Conservation (phyloP, 2,113 vertebrate genomes). For the Melanerpes formicivorus region DNA sequence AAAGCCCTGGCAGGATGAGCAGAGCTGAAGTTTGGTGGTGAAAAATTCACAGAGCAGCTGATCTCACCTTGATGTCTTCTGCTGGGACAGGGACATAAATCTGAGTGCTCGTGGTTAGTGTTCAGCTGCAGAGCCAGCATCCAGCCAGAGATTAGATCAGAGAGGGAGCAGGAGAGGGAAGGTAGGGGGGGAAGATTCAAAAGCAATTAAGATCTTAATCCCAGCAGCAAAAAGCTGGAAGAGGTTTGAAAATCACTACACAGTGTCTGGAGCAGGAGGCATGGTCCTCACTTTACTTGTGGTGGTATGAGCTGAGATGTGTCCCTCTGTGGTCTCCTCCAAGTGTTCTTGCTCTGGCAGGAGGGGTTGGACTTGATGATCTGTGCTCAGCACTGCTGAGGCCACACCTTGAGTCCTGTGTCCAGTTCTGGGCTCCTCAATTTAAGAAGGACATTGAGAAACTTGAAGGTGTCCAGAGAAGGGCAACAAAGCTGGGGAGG, state of each 20-base stretch:
- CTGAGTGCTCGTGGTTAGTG: background rate
- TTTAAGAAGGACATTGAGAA: no score
- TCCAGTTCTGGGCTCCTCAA: no score
- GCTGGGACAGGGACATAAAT: background rate
- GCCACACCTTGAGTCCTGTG: no score
- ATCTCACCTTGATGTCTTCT: background rate
- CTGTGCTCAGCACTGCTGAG: no score
- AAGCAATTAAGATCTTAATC: background rate
- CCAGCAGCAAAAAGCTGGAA: background rate
- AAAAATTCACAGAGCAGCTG: background rate
- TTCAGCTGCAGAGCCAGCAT: background rate
- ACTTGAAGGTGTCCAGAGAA: no score
- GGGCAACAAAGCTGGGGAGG: no score
- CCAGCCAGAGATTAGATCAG: background rate
- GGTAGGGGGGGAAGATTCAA: background rate
- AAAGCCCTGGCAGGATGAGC: background rate
- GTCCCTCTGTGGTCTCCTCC: no score
- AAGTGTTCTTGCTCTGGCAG: no score
- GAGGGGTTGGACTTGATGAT: no score
- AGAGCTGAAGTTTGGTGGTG: background rate
- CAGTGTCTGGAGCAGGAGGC: accelerated
- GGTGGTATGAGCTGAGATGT: background rate
- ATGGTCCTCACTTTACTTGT: accelerated
- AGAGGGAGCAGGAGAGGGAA: background rate
- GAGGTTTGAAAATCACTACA: background rate